Conservation (phyloP, 2,888 invertebrate species). For the Leuctra nigra region DNA sequence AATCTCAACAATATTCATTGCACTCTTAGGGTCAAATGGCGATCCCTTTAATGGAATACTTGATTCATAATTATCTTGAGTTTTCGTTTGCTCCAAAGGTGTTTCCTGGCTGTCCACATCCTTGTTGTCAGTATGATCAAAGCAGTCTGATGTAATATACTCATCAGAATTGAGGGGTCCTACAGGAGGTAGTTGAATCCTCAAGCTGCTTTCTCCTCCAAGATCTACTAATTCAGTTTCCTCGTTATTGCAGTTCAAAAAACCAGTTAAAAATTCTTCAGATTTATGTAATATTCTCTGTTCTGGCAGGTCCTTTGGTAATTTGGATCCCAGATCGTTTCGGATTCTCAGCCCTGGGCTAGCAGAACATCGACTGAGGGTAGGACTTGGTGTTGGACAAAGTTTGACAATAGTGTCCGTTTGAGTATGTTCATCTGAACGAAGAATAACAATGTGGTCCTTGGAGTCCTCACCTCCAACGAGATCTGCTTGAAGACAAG, state of each 20-base stretch:
- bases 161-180: background rate
- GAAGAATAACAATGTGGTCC: no score
- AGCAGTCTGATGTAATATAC: slow-evolving; percentile 18
- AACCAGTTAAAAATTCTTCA: background rate
- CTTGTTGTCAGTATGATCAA: background rate
- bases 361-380: no score
- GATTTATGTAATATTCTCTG: background rate
- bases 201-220: slow-evolving; percentile 3
- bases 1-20: slow-evolving; percentile 46
- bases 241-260: background rate
- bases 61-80: background rate
- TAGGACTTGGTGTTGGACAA: no score
- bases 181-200: slow-evolving; percentile 11
- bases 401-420: no score
- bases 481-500: no score
- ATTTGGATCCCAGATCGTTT: background rate
- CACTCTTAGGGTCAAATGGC: slow-evolving; percentile 28
- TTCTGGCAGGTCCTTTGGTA: background rate
- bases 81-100: background rate
- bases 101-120: background rate
- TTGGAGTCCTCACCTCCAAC: no score
- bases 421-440: no score
- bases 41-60: background rate
- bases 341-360: background rate
- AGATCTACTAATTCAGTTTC: background rate